phyloP scores from a whole-genome alignment of 2,888 invertebrate species.

The Napeogenes sylphis region DNA sequence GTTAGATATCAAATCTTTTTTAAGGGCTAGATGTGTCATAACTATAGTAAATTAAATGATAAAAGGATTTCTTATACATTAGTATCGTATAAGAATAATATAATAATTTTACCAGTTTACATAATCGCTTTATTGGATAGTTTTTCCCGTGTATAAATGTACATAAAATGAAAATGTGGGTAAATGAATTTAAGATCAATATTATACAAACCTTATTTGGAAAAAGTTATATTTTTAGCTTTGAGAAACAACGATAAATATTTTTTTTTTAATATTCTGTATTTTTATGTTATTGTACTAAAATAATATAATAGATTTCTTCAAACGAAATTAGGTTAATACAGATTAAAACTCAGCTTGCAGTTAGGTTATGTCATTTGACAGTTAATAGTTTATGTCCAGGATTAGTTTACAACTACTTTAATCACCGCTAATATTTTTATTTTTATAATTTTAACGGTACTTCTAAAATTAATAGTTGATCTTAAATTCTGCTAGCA shows the following conservation, averaged over 20 bases:
- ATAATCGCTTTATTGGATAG: conserved; percentile 22
- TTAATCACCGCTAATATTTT: no score
- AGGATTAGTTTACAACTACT: no score
- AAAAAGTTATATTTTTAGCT: no score
- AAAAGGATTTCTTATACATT: conserved; percentile 16
- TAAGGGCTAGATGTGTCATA: conserved; percentile 14
- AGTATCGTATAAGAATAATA: conserved; percentile 15
- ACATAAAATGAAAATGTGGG: conserved; percentile 24
- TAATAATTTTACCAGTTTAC: conserved; percentile 12
- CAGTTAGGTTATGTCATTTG: no score
- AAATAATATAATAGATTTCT: no score
- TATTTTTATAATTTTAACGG: no score
- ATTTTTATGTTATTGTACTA: no score
- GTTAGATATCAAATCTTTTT: background rate
- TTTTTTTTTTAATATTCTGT: no score
- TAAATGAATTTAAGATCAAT: conserved; percentile 6
- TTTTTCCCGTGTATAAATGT: conserved; percentile 35
- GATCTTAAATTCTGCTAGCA: conserved; percentile 22
- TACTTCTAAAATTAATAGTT: background rate
- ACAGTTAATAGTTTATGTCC: no score
- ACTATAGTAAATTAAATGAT: conserved; percentile 12
- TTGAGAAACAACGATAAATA: no score
- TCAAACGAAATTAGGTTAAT: no score
- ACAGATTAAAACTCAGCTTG: no score
- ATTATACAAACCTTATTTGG: background rate